Evolutionary conservation across 2,797 vertebrate species (phyloP).

Genomic region (Fundulus diaphanus): DNA sequence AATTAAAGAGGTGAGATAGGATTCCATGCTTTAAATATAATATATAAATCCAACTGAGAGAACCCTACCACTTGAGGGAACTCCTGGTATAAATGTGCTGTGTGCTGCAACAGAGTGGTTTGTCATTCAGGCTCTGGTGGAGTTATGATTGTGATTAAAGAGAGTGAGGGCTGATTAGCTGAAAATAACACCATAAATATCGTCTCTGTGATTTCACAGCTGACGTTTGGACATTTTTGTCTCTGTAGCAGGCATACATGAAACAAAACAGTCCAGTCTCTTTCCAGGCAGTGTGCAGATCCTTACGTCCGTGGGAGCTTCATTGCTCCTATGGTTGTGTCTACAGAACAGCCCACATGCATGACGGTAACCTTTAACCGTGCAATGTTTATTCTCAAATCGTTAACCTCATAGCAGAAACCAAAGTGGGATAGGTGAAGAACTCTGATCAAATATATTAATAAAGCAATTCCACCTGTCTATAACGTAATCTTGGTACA

Average conservation of each 20-base stretch:
- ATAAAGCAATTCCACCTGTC: no score
- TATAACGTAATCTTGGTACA: no score
- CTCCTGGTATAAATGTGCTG: conserved; percentile 60
- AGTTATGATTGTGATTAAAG: conserved; percentile 68
- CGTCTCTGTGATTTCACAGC: conserved; percentile 23
- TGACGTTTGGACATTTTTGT: conserved; percentile 33
- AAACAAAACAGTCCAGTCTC: background rate
- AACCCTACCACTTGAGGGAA: conserved; percentile 65
- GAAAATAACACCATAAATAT: conserved; percentile 51
- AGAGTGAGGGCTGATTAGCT: conserved; percentile 57
- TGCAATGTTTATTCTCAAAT: background rate
- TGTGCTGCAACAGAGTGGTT: conserved; percentile 53
- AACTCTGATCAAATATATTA: background rate
- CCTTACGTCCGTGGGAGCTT: background rate
- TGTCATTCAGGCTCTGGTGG: conserved; percentile 52
- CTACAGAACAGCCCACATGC: background rate
- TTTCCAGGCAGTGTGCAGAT: background rate
- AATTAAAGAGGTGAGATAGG: conserved; percentile 83
- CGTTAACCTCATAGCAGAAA: no score
- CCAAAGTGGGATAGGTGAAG: background rate
- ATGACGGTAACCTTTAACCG: background rate
- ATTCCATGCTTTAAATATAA: conserved; percentile 78
- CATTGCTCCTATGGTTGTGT: background rate
- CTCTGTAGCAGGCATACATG: conserved; percentile 1
- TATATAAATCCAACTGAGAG: conserved; percentile 75